phyloP scores from a whole-genome alignment of 2,113 vertebrate species.

The Glaucomys volans region DNA sequence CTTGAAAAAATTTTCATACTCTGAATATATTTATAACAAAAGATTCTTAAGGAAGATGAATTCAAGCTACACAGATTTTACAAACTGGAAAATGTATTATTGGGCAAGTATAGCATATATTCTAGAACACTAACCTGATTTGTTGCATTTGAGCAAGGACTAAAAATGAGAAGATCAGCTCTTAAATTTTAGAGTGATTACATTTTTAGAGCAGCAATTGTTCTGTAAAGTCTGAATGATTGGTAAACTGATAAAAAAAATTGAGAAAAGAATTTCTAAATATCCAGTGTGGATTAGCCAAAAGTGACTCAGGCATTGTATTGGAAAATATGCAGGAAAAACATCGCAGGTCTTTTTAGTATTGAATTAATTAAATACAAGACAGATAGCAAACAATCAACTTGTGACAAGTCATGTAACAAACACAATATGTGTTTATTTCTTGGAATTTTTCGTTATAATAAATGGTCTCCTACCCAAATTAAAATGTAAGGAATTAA shows the following conservation, averaged over 20 bases:
- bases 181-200: background rate
- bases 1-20: background rate
- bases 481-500: background rate
- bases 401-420: background rate
- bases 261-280: slow-evolving; percentile 36
- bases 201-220: background rate
- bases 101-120: background rate
- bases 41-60: slow-evolving; percentile 6
- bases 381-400: background rate
- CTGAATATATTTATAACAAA: slow-evolving; percentile 11
- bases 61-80: slow-evolving; percentile 11
- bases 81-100: background rate
- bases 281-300: background rate
- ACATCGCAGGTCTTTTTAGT: background rate
- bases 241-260: slow-evolving; percentile 10
- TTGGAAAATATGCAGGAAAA: background rate
- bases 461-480: background rate
- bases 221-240: background rate
- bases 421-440: background rate
- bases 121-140: background rate
- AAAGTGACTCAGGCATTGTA: background rate
- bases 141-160: slow-evolving; percentile 4
- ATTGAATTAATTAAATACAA: slow-evolving; percentile 8
- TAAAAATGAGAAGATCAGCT: background rate
- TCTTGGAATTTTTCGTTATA: background rate